These are phyloP conservation scores for Drosophila pseudotakahashii DNA, from an alignment of 2,888 invertebrate species.

Conservation along the genomic window DNA sequence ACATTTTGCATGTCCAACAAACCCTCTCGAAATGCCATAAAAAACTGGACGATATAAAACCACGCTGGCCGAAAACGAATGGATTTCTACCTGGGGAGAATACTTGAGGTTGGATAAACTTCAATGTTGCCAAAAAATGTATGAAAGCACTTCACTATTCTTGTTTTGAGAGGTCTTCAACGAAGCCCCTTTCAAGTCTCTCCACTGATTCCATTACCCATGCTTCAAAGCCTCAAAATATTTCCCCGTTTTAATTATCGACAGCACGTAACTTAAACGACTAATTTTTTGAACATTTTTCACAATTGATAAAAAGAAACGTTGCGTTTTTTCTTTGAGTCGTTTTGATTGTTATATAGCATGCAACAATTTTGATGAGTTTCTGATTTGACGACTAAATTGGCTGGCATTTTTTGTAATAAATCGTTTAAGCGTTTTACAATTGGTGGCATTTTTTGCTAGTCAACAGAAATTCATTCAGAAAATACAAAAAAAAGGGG, in stretches of 20 bases:
- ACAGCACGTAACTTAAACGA: slow-evolving; percentile 57
- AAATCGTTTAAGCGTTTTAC: slow-evolving; percentile 51
- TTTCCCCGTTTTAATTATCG: slow-evolving; percentile 62
- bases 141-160: not conserved
- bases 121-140: slow-evolving; percentile 2
- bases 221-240: slow-evolving; percentile 11
- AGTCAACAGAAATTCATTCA: slow-evolving; percentile 33
- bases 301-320: slow-evolving; percentile 34
- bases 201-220: slow-evolving; percentile 4
- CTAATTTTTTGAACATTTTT: slow-evolving; percentile 41
- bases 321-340: slow-evolving; percentile 24
- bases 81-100: slow-evolving; percentile 36
- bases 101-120: slow-evolving; percentile 41
- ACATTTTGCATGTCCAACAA: slow-evolving; percentile 63
- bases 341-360: slow-evolving; percentile 19
- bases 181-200: not conserved
- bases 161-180: not conserved
- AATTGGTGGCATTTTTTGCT: slow-evolving; percentile 58
- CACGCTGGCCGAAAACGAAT: slow-evolving; percentile 2
- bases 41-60: slow-evolving; percentile 35
- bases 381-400: slow-evolving; percentile 47
- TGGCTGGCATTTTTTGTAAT: slow-evolving; percentile 56
- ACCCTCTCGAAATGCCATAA: slow-evolving; percentile 24
- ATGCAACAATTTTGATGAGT: slow-evolving; percentile 44
- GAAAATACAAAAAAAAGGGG: not conserved